phyloP scores from a whole-genome alignment of 2,888 invertebrate species.

The Mantis religiosa region DNA sequence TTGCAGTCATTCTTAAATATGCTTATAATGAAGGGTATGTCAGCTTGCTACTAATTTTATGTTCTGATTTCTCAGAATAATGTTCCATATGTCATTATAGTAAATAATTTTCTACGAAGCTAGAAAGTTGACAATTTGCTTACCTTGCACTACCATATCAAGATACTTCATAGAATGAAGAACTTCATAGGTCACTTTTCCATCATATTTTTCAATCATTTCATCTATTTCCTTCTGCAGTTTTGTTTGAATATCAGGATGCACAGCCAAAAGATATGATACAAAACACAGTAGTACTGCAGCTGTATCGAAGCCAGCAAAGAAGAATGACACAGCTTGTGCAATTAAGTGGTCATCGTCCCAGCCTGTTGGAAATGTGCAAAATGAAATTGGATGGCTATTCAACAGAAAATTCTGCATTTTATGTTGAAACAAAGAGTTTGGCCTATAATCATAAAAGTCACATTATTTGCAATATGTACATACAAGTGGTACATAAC shows the following conservation, averaged over 20 bases:
- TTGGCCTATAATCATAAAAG: too few relatives aligned
- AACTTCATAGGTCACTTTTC: constrained; percentile 40
- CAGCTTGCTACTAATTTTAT: too few relatives aligned
- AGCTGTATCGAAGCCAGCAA: constrained; percentile 52
- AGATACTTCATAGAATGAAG: constrained; percentile 43
- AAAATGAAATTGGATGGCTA: neutral
- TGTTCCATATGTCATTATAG: too few relatives aligned
- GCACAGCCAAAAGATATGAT: constrained; percentile 54
- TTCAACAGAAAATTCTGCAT: too few relatives aligned
- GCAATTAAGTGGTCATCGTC: constrained; percentile 50
- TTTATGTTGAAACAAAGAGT: too few relatives aligned
- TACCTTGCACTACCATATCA: constrained; percentile 47
- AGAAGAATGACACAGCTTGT: constrained; percentile 53
- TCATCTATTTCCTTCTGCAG: constrained; percentile 54
- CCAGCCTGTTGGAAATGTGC: constrained; percentile 40
- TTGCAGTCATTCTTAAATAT: too few relatives aligned
- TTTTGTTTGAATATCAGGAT: constrained; percentile 55
- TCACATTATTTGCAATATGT: too few relatives aligned
- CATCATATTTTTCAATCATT: constrained; percentile 43
- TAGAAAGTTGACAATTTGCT: constrained; percentile 31
- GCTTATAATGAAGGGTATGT: too few relatives aligned
- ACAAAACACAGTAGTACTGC: constrained; percentile 50
- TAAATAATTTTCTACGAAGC: constrained; percentile 7
- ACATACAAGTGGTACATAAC: too few relatives aligned
- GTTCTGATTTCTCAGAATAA: too few relatives aligned